Conservation (phyloP, 30 jellyfish, hydroid and myxozoan genomes). For the Chrysaora quinquecirrha region DNA sequence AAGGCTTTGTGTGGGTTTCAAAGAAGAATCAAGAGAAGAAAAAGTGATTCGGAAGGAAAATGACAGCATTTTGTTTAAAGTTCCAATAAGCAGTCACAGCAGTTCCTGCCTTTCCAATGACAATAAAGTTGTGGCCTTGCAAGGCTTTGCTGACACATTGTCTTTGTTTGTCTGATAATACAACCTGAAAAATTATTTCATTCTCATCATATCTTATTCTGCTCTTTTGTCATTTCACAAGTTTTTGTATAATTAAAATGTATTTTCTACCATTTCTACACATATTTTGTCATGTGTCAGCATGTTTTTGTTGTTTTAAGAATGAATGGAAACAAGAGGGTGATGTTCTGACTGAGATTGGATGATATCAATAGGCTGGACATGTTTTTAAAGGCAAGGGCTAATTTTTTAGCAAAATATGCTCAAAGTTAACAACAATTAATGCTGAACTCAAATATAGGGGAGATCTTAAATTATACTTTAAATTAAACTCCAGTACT, state of each 20-base stretch:
- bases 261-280: not conserved
- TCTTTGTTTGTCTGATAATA: too few relatives aligned
- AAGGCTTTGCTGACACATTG: too few relatives aligned
- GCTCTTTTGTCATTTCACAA: constrained; percentile 1
- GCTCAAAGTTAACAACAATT: not conserved
- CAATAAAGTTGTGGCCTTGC: not conserved
- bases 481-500: too few relatives aligned
- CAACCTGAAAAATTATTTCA: too few relatives aligned
- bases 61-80: not conserved
- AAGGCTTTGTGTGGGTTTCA: constrained; percentile 1
- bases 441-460: not conserved
- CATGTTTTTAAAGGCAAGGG: not conserved
- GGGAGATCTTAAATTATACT: not conserved
- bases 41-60: constrained; percentile 1
- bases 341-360: not conserved
- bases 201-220: not conserved
- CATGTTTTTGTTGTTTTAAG: not conserved
- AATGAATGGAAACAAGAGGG: constrained; percentile 2
- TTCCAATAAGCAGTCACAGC: constrained; percentile 3
- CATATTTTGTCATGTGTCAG: not conserved
- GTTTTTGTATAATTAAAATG: not conserved
- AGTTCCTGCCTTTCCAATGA: constrained; percentile 1
- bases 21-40: not conserved
- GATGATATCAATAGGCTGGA: constrained; percentile 2
- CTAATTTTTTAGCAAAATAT: not conserved